Percentiles rank a stretch among this genome's conserved stretches.
Evolutionary conservation across 2,888 invertebrate genomes (phyloP).

Genomic region (Meteorus colon): DNA sequence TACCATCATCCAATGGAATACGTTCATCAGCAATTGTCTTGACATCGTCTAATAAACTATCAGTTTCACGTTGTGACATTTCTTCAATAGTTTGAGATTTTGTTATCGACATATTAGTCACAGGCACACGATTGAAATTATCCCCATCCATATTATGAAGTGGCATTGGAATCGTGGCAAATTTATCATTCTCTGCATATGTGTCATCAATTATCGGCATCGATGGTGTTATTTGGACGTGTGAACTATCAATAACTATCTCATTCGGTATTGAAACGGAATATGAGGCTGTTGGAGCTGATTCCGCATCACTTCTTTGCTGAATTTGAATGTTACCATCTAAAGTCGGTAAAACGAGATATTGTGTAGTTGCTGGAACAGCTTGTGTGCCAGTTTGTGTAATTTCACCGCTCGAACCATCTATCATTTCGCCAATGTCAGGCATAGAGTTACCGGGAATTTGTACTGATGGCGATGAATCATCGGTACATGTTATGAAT

Average conservation of each 20-base stretch:
- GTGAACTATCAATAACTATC: constrained; percentile 57
- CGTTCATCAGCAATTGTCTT: not conserved
- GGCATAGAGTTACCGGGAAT: constrained; percentile 67
- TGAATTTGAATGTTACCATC: constrained; percentile 57
- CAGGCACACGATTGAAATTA: constrained; percentile 58
- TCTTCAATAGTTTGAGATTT: constrained; percentile 47
- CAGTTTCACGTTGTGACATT: constrained; percentile 45
- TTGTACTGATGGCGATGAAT: constrained; percentile 56
- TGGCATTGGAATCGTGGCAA: constrained; percentile 46
- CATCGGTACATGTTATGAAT: constrained; percentile 55
- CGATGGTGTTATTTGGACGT: constrained; percentile 67
- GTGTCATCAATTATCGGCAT: constrained; percentile 71
- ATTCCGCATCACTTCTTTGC: constrained; percentile 51
- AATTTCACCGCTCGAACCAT: constrained; percentile 45
- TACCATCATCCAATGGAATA: not conserved
- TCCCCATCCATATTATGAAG: constrained; percentile 49
- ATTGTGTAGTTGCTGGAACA: constrained; percentile 60
- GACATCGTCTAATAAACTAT: not conserved
- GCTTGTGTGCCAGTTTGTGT: constrained; percentile 54
- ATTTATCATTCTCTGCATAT: constrained; percentile 60
- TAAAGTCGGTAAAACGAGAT: constrained; percentile 61
- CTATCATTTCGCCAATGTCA: constrained; percentile 66
- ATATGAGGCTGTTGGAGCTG: constrained; percentile 59
- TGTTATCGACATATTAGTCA: constrained; percentile 60
- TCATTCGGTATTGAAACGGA: constrained; percentile 66